Percentiles rank a stretch among this genome's conserved stretches.
phyloP scores from a whole-genome alignment of 2,888 invertebrate species.

The Clistopyga incitator region DNA sequence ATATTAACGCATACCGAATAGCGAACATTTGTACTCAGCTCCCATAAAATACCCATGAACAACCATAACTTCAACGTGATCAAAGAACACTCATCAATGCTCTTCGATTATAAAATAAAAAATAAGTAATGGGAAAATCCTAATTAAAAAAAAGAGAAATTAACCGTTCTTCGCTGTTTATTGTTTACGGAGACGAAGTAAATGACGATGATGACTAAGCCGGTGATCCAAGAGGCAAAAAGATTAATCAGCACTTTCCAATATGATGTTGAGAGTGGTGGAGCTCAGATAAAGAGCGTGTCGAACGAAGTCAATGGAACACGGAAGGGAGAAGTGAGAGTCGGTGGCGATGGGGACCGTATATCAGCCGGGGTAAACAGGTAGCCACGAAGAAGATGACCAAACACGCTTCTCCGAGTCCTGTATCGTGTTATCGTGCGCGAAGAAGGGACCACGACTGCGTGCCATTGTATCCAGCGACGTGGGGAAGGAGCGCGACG shows the following conservation, averaged over 20 bases:
- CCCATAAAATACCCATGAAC: neutral
- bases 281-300: constrained; percentile 17
- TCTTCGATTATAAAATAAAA: constrained; percentile 7
- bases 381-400: constrained; percentile 51
- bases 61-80: neutral
- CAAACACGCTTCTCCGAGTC: constrained; percentile 47
- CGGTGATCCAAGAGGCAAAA: constrained; percentile 1
- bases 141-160: neutral
- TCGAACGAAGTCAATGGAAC: constrained; percentile 24
- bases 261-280: constrained; percentile 20
- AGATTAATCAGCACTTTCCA: constrained; percentile 28
- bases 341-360: constrained; percentile 10
- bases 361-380: constrained; percentile 45
- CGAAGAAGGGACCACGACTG: constrained; percentile 27
- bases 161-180: neutral
- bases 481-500: constrained; percentile 49
- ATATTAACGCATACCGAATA: neutral
- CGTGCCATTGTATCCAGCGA: constrained; percentile 46
- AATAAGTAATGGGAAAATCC: neutral
- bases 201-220: constrained; percentile 9
- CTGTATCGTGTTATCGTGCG: constrained; percentile 48
- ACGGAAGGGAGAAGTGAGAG: constrained; percentile 22
- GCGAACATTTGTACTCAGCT: neutral
- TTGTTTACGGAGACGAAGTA: neutral
- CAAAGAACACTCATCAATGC: neutral